A percentile compares a stretch with the other conserved stretches of the same genome.
These are phyloP conservation scores for Silvanus unidentatus DNA, from an alignment of 2,888 invertebrate genomes.

Conservation along the genomic window DNA sequence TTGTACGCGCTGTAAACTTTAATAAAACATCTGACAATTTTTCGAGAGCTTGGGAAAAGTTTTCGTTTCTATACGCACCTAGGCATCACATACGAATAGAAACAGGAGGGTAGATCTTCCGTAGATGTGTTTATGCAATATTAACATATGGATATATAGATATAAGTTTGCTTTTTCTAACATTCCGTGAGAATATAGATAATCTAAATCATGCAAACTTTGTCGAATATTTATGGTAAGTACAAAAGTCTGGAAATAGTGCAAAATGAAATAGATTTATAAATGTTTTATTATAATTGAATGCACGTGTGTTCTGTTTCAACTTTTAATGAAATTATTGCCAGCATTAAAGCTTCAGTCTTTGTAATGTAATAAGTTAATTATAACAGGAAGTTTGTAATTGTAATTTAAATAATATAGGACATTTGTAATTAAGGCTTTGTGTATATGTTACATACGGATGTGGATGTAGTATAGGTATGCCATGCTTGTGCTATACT, in stretches of 20 bases:
- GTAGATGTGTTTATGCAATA: too few relatives aligned
- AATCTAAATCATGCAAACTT: conserved; percentile 25
- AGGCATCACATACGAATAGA: too few relatives aligned
- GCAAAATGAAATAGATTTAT: conserved; percentile 40
- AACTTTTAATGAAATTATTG: conserved; percentile 45
- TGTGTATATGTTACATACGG: conserved; percentile 23
- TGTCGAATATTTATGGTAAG: conserved; percentile 32
- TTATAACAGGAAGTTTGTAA: conserved; percentile 44
- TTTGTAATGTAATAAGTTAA: conserved; percentile 44
- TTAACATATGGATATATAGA: too few relatives aligned
- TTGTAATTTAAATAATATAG: conserved; percentile 47
- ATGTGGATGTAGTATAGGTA: too few relatives aligned
- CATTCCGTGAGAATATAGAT: neutral
- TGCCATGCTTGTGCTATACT: too few relatives aligned
- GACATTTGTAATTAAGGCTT: conserved; percentile 43
- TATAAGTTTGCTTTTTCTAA: too few relatives aligned
- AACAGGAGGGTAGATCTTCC: too few relatives aligned
- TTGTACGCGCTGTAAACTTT: too few relatives aligned
- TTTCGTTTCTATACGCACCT: too few relatives aligned
- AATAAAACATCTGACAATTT: too few relatives aligned
- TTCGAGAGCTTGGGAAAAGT: too few relatives aligned
- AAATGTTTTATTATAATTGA: conserved; percentile 44
- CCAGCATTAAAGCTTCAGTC: conserved; percentile 42
- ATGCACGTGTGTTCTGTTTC: conserved; percentile 43
- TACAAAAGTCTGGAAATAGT: conserved; percentile 36